Base-by-base conservation (phyloP, 2,888 invertebrate species). In the Drosophila formosana region DNA sequence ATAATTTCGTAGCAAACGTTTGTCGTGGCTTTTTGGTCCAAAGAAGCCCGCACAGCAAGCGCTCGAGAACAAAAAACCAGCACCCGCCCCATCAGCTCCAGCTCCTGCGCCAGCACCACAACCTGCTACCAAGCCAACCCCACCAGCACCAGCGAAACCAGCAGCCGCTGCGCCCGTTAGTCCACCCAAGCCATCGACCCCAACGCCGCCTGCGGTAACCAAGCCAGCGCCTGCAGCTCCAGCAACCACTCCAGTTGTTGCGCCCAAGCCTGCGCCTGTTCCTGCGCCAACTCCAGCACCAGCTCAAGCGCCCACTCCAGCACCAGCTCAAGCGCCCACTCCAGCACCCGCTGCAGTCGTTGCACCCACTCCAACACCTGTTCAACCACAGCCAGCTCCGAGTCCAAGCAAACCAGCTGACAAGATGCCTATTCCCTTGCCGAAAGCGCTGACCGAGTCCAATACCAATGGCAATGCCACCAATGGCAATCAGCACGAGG, bases 21-120 rank as follows among this genome's bases (percentile, higher is more conserved):
- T 92, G 79, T 90, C 91, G 78, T 92, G 92, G 92, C 89, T 91
- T 82, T 91, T 92, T 77, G 89, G 89, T 76, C 77, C 85, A 62
- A 91, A 89, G 68, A 89, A 90, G 73, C 85, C 86, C 66, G 80
- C 78, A 57, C 85, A 82, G 34, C 89, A 82, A 30, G 90, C 91
- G 49, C 76, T 92, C 76, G 91, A 84, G 66, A 71, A 86, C 55
- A 89, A 85, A 62, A 89, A 85, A 62, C 76, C 83, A 13, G 58
- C 28, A 47, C 53, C 60, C 7, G 11, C 56, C 1, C 56, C 74
- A 3, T 18, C 58, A 25, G 18, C 30, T 30, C 43, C 70, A 3
- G 37, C 49, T 4, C 51, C 72, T 0, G 34, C 66, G 5, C 50
- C 78, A 2, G 53, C 70, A 11, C 57, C 47, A 23, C 53, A 43